Percentiles rank a stretch among this genome's conserved stretches.
Evolutionary conservation across 2,113 vertebrate genomes (phyloP).

Genomic region (Oenanthe oenanthe): DNA sequence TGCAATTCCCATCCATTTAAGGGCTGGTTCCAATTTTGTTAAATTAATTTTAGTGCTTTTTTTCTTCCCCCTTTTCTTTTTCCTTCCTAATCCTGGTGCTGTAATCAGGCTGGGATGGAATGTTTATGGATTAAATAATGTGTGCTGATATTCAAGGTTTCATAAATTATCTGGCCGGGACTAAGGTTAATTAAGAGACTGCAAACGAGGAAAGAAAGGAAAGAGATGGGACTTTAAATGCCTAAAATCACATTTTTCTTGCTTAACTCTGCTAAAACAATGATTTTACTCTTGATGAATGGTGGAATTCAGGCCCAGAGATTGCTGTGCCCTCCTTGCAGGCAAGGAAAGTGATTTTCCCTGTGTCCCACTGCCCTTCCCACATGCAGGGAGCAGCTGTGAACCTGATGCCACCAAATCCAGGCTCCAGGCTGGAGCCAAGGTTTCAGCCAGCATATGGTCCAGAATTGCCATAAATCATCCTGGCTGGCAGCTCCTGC

Average conservation of each 20-base stretch:
- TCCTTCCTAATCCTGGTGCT: neutral
- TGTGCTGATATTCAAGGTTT: neutral
- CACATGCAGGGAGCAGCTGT: neutral
- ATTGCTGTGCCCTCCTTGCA: neutral
- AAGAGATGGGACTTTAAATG: neutral
- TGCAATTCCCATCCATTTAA: neutral
- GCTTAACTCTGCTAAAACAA: neutral
- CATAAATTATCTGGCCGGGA: neutral
- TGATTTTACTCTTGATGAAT: neutral
- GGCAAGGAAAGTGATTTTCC: neutral
- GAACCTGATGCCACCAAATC: conserved; percentile 2
- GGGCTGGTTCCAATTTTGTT: neutral
- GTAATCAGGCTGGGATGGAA: neutral
- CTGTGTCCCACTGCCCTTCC: neutral
- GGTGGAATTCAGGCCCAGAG: neutral
- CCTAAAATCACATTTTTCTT: neutral
- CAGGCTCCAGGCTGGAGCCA: neutral
- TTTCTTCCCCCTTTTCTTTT: fast-evolving
- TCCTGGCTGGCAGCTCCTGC: conserved; percentile 32
- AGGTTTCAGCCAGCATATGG: conserved; percentile 22
- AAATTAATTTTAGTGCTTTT: neutral
- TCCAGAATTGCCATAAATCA: conserved; percentile 40
- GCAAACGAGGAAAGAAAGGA: neutral
- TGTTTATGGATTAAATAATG: neutral
- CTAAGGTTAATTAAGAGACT: neutral